phyloP scores from a whole-genome alignment of 2,888 invertebrate species.

The Drosophila percnosoma region DNA sequence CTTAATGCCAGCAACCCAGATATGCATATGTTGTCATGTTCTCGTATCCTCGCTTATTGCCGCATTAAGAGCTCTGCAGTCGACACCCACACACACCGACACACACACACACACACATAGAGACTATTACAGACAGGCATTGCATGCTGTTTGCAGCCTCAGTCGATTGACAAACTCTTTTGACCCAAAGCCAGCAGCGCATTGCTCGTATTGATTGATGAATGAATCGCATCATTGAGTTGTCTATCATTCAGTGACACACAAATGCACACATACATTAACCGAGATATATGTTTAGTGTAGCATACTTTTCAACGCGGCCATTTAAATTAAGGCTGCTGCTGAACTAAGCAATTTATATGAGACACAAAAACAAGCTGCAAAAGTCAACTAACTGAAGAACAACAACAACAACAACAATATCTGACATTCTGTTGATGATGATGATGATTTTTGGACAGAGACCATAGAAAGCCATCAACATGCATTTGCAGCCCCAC shows the following conservation, averaged over 20 bases:
- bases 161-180: conserved; percentile 57
- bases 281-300: neutral
- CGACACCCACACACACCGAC: conserved; percentile 4
- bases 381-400: conserved; percentile 15
- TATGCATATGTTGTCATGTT: conserved; percentile 36
- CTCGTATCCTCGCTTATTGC: conserved; percentile 37
- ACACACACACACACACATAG: conserved; percentile 14
- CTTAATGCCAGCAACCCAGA: conserved; percentile 59
- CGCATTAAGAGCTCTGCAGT: conserved; percentile 61
- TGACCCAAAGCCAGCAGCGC: conserved; percentile 57
- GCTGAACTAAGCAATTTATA: conserved; percentile 36
- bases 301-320: conserved; percentile 41
- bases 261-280: neutral
- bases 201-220: conserved; percentile 65
- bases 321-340: conserved; percentile 21
- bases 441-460: conserved; percentile 29
- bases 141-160: conserved; percentile 31
- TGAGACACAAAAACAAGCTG: conserved; percentile 29
- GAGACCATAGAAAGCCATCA: conserved; percentile 21
- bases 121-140: conserved; percentile 17
- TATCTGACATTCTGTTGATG: conserved; percentile 12
- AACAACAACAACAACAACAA: conserved; percentile 6
- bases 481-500: conserved; percentile 17
- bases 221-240: conserved; percentile 44
- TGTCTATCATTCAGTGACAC: conserved; percentile 23